Evolutionary conservation across 2,113 vertebrate genomes (phyloP), one percentile per base, ranked within the genome.

Genomic region (Actenoides hombroni): DNA sequence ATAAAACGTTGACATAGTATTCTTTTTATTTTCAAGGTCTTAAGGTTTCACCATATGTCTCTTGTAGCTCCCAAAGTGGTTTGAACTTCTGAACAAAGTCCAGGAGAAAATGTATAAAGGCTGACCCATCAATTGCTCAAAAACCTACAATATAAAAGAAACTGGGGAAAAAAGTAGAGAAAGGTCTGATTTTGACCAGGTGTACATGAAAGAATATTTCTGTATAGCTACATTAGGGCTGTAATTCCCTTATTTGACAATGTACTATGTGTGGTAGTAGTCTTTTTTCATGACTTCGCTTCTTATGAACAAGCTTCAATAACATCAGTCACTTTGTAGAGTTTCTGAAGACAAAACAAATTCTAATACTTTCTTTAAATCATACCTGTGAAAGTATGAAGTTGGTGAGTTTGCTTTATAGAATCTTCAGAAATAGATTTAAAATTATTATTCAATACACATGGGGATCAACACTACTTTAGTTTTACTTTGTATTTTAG

Each of bases 211-310:
- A 75, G 18, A 53, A 23, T 48, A 48, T 68, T 70, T 74, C 69
- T 91, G 6, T 42, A 8, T 35, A 88, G n/a, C 28, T 76, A n/a
- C 71, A 60, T 23, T 59, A 67, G 40, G 54, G 7, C 39, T 88
- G 23, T 68, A 90, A 54, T 71, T 85, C 64, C n/a, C 37, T 71
- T 56, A 81, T 93, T 83, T 95, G 68, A 48, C 37, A 74, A 74
- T 51, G 70, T 82, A 69, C 18, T 60, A 9, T 69, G 85, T 94
- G 74, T 56, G 78, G 89, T 42, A 76, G 49, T 46, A 48, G 73
- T 86, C 25, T 94, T 94, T 92, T 67, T 73, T 86, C 71, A 75
- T 90, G 60, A 95, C 64, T 94, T 92, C 19, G 26, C 53, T 91
- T 48, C 33, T 74, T 87, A 76, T 26, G 44, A 83, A 95, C 87